These are phyloP conservation scores for Aplodontia rufa DNA, from an alignment of 2,113 vertebrate species.

Conservation along the genomic window DNA sequence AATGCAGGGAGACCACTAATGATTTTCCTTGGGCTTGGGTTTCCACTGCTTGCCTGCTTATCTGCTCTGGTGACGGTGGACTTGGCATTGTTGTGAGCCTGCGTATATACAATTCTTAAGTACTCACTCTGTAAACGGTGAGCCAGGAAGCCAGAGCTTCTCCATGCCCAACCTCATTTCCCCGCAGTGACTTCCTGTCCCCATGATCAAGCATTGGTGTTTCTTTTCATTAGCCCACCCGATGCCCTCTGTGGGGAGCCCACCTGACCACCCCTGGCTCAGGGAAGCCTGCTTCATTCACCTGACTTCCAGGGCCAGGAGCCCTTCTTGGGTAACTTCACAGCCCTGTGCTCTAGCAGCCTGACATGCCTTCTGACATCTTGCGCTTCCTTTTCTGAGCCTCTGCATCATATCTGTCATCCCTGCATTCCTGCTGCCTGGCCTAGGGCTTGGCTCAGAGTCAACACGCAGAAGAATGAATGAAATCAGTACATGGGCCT, in stretches of 20 bases:
- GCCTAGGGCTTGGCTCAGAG: neutral
- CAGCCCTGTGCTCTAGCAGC: neutral
- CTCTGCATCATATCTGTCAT: neutral
- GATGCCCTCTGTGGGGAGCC: neutral
- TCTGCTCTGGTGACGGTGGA: neutral
- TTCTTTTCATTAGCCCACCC: neutral
- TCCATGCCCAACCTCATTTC: neutral
- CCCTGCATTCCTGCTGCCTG: accelerated
- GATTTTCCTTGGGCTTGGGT: neutral
- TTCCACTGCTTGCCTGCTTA: neutral
- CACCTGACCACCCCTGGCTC: neutral
- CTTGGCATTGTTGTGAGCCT: neutral
- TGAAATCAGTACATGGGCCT: neutral
- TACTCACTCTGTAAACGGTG: neutral
- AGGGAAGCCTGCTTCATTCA: neutral
- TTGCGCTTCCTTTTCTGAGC: neutral
- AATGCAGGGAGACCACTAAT: neutral
- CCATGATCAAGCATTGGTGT: neutral
- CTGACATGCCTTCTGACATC: accelerated
- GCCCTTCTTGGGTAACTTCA: neutral
- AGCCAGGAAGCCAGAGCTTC: neutral
- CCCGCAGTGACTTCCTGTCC: too few species aligned
- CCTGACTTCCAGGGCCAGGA: neutral
- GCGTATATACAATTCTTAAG: neutral
- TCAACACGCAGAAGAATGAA: too few species aligned